Conservation (phyloP, 2,113 vertebrate genomes). For the Serinus canaria region DNA sequence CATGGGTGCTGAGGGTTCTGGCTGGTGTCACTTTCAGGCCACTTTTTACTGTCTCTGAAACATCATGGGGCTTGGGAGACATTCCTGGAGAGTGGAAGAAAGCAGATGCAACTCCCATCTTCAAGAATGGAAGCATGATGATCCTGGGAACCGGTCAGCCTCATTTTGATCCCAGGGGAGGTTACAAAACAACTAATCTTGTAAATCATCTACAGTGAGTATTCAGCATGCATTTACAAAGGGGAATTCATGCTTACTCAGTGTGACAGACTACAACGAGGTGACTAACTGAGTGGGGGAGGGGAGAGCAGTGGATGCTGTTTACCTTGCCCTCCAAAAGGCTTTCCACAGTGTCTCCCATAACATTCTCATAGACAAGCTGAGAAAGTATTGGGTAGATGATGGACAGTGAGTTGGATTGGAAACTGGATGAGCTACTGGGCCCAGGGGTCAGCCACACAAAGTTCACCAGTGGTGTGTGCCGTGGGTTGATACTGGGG, state of each 20-base stretch:
- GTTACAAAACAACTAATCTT: not conserved
- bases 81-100: not conserved
- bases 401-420: not conserved
- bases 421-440: not conserved
- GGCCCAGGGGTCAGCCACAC: no score
- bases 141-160: not conserved
- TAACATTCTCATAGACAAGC: not conserved
- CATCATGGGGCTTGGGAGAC: fast-evolving
- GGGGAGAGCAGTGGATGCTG: not conserved
- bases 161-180: not conserved
- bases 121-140: not conserved
- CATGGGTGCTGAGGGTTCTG: not conserved
- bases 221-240: not conserved
- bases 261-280: not conserved
- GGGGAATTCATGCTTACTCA: not conserved
- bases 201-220: not conserved
- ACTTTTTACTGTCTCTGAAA: not conserved
- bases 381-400: not conserved
- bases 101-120: not conserved
- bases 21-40: not conserved
- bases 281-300: not conserved
- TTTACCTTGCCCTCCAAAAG: not conserved
- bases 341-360: not conserved
- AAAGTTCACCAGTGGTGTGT: not conserved
- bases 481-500: not conserved